Conservation (phyloP, 2,888 invertebrate species). For the Allacma fusca region DNA sequence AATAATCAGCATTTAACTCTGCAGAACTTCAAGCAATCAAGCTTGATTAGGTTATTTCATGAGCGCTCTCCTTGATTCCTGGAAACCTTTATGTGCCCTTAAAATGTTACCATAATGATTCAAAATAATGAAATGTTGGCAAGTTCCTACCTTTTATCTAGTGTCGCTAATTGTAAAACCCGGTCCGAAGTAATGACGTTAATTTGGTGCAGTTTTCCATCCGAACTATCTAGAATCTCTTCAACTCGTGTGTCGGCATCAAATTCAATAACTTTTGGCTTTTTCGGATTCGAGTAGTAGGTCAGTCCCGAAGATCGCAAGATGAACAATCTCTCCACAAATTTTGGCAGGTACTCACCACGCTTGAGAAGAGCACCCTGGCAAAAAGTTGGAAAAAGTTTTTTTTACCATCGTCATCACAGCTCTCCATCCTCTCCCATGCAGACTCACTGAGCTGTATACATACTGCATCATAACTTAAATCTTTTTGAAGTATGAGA, state of each 20-base stretch:
- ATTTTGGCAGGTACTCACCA: conserved; percentile 77
- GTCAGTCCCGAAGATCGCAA: conserved; percentile 76
- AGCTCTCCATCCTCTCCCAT: neutral
- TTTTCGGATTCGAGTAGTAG: conserved; percentile 76
- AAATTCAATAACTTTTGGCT: conserved; percentile 63
- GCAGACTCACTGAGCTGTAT: neutral
- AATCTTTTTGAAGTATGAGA: too few relatives aligned
- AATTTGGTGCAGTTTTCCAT: conserved; percentile 68
- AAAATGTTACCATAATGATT: too few relatives aligned
- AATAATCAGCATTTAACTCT: too few relatives aligned
- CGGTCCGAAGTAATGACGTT: conserved; percentile 75
- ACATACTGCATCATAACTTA: too few relatives aligned
- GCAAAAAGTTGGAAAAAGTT: conserved; percentile 50
- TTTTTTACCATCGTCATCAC: neutral
- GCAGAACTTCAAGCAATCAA: too few relatives aligned
- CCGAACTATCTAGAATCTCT: conserved; percentile 63
- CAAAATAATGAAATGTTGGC: neutral
- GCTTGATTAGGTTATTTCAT: too few relatives aligned
- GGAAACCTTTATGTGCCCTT: too few relatives aligned
- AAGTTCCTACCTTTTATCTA: conserved; percentile 73
- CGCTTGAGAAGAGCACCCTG: conserved; percentile 78
- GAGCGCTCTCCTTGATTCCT: too few relatives aligned
- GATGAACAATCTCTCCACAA: conserved; percentile 80
- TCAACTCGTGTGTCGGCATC: conserved; percentile 63
- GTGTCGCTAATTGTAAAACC: conserved; percentile 76